Conservation (phyloP, 2,888 invertebrate genomes). For the Volucella bombylans region DNA sequence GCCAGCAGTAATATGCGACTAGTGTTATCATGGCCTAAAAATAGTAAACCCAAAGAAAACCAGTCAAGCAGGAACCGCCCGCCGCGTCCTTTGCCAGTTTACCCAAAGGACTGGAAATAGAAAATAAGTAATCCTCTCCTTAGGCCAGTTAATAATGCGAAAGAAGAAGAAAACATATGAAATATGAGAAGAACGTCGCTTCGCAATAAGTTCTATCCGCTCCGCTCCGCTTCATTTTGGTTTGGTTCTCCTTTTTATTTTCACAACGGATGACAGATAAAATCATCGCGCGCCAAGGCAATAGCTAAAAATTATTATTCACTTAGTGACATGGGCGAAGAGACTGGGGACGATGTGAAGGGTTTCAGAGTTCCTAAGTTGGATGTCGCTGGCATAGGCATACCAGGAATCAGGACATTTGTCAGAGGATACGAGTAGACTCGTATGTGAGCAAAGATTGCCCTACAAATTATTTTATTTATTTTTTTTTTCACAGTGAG, state of each 20-base stretch:
- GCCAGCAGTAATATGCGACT: constrained; percentile 16
- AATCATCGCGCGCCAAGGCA: constrained; percentile 57
- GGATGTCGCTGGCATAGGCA: background rate
- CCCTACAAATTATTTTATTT: constrained; percentile 60
- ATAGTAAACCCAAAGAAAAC: constrained; percentile 5
- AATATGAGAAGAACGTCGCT: constrained; percentile 66
- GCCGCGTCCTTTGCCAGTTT: too few species aligned
- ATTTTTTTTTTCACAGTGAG: background rate
- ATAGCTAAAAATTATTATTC: constrained; percentile 73
- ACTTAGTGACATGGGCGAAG: constrained; percentile 56
- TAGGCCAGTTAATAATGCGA: constrained; percentile 6
- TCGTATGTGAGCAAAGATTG: constrained; percentile 43
- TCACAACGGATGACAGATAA: constrained; percentile 66
- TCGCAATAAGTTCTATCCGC: constrained; percentile 59
- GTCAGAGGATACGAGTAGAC: constrained; percentile 50
- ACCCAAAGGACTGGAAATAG: background rate
- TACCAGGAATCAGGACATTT: constrained; percentile 50
- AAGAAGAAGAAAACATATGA: constrained; percentile 40
- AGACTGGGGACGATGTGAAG: constrained; percentile 12
- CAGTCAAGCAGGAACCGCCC: background rate
- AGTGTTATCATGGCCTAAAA: constrained; percentile 59
- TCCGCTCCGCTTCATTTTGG: too few species aligned
- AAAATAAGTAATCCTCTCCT: constrained; percentile 10
- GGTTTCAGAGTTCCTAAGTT: constrained; percentile 14
- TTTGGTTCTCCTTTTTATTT: constrained; percentile 33